Percentiles rank a stretch among this genome's conserved stretches.
Evolutionary conservation across 2,113 vertebrate genomes (phyloP).

Genomic region (Triplophysa dalaica): DNA sequence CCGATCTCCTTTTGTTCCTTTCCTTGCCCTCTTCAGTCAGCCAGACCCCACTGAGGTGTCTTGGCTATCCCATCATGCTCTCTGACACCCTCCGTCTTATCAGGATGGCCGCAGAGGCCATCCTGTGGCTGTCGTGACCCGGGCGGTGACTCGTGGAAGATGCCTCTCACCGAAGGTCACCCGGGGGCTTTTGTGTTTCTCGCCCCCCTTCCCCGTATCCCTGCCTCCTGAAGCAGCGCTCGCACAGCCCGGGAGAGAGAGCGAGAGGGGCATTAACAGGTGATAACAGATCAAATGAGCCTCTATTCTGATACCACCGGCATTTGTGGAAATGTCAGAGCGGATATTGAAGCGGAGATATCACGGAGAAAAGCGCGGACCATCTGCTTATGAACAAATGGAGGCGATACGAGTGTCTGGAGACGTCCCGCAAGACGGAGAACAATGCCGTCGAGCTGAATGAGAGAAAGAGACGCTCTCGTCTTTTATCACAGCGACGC

Average conservation of each 20-base stretch:
- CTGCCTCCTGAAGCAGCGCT: constrained; percentile 51
- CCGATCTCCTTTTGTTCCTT: constrained; percentile 50
- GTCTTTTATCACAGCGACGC: not conserved
- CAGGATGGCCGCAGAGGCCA: constrained; percentile 75
- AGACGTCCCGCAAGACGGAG: constrained; percentile 45
- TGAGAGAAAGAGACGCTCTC: not conserved
- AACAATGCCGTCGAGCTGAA: not conserved
- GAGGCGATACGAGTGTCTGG: constrained; percentile 49
- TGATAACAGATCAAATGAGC: constrained; percentile 60
- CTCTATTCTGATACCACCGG: constrained; percentile 57
- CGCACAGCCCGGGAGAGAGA: constrained; percentile 6
- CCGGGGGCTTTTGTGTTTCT: not conserved
- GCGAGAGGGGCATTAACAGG: constrained; percentile 57
- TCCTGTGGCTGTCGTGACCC: constrained; percentile 72
- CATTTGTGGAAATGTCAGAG: constrained; percentile 75
- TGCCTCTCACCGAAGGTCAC: constrained; percentile 55
- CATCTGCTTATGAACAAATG: constrained; percentile 50
- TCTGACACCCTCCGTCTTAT: constrained; percentile 83
- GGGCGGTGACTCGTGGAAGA: constrained; percentile 68
- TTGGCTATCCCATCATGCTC: constrained; percentile 67
- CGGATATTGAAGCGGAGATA: constrained; percentile 64
- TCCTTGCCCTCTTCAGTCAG: constrained; percentile 51
- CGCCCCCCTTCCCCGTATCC: constrained; percentile 40
- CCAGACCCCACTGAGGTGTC: constrained; percentile 48
- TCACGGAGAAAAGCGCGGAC: constrained; percentile 54